These are phyloP conservation scores for Amblyopsis rosae DNA, from an alignment of 2,113 vertebrate species.

Conservation along the genomic window DNA sequence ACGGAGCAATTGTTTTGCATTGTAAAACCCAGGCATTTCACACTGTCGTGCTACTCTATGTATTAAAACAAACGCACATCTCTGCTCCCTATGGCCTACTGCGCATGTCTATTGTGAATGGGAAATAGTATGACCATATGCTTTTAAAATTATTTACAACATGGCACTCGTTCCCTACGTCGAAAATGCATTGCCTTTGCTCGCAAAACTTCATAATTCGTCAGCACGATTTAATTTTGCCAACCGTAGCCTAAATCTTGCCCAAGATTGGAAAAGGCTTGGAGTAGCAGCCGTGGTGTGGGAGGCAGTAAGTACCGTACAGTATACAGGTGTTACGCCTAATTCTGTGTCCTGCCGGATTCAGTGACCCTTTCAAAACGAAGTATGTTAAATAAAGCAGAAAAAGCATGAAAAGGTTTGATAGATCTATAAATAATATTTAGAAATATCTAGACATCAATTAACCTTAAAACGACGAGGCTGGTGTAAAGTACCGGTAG, in stretches of 20 bases:
- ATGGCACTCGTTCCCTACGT: constrained; percentile 93
- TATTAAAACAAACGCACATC: neutral
- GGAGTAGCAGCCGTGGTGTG: constrained; percentile 94
- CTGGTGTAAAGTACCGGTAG: too few species aligned
- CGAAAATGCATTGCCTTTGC: constrained; percentile 59
- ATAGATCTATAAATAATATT: too few species aligned
- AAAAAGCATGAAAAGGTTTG: too few species aligned
- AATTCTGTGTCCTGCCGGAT: too few species aligned
- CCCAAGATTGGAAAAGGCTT: constrained; percentile 89
- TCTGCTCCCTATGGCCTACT: neutral
- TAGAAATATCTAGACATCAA: too few species aligned
- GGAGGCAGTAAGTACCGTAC: constrained; percentile 84
- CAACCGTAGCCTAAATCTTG: constrained; percentile 76
- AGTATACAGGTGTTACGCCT: too few species aligned
- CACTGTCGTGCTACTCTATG: neutral
- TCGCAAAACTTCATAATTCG: constrained; percentile 85
- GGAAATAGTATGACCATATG: neutral
- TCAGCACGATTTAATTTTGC: constrained; percentile 81
- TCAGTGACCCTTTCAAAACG: too few species aligned
- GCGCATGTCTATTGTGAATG: neutral
- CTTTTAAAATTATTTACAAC: neutral
- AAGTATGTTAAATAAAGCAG: too few species aligned
- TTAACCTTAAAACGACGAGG: too few species aligned
- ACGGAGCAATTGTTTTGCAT: neutral
- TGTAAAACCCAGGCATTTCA: neutral